A percentile compares a stretch with the other conserved stretches of the same genome.
Conservation (phyloP, 2,113 vertebrate genomes). For the Thymallus thymallus region DNA sequence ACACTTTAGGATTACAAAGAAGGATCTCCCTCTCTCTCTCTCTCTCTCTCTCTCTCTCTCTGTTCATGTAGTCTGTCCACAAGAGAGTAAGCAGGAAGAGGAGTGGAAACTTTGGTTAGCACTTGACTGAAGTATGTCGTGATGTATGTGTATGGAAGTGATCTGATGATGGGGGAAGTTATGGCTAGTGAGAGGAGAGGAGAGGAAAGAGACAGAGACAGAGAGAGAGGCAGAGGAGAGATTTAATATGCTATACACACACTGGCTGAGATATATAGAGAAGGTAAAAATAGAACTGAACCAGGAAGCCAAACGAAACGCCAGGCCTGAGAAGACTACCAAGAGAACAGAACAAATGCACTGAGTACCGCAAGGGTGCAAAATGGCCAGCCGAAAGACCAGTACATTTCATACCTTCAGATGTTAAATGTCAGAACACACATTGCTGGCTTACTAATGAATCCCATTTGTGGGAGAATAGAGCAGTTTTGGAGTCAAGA, state of each 20-base stretch:
- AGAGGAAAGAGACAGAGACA: slow-evolving; percentile 14
- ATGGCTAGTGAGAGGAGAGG: slow-evolving; percentile 26
- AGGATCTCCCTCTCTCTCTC: slow-evolving; percentile 4
- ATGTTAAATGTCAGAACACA: too few species aligned
- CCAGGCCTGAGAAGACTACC: slow-evolving; percentile 42
- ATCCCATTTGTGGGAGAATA: too few species aligned
- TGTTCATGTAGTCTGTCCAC: not conserved
- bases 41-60: too few species aligned
- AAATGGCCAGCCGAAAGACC: too few species aligned
- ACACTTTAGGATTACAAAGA: slow-evolving; percentile 42
- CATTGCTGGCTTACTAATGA: too few species aligned
- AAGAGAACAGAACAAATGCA: too few species aligned
- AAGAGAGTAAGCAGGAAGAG: not conserved
- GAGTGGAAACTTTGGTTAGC: slow-evolving; percentile 23
- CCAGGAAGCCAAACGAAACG: slow-evolving; percentile 26
- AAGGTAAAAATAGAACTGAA: slow-evolving; percentile 69
- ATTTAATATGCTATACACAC: not conserved
- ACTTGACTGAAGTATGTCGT: slow-evolving; percentile 19
- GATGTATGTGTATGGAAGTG: slow-evolving; percentile 33
- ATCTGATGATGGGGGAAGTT: slow-evolving; percentile 32
- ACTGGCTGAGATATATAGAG: slow-evolving; percentile 56
- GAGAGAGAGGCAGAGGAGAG: not conserved
- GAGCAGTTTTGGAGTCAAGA: too few species aligned
- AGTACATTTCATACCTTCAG: too few species aligned
- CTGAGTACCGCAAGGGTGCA: too few species aligned